A percentile compares a stretch with the other conserved stretches of the same genome.
phyloP scores from a whole-genome alignment of 2,888 invertebrate species.

The Pemphredon lugubris region DNA sequence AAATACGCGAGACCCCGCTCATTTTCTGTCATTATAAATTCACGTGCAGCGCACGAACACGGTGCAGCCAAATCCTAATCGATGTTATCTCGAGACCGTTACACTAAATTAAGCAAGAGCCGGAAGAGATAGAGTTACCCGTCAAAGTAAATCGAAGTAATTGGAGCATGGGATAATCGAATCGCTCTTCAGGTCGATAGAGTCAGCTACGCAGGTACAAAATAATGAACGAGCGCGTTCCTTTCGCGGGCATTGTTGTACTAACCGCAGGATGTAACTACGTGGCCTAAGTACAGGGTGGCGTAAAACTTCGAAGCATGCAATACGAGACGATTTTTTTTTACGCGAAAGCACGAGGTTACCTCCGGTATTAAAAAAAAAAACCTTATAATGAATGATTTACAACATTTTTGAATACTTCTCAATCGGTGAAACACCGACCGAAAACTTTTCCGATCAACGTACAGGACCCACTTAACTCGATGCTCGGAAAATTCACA shows the following conservation, averaged over 20 bases:
- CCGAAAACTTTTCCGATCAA: too few species aligned
- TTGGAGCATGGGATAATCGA: slow-evolving; percentile 45
- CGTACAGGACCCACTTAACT: too few species aligned
- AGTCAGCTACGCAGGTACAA: slow-evolving; percentile 16
- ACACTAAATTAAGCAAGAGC: slow-evolving; percentile 36
- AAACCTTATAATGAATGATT: too few species aligned
- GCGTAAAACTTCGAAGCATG: background rate
- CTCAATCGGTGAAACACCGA: too few species aligned
- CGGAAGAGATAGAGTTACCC: slow-evolving; percentile 36
- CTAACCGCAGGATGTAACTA: background rate
- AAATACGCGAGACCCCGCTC: too few species aligned
- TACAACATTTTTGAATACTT: too few species aligned
- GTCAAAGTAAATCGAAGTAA: slow-evolving; percentile 50
- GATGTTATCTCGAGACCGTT: slow-evolving; percentile 32
- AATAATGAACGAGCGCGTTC: slow-evolving; percentile 32
- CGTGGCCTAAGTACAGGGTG: background rate
- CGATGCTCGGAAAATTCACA: too few species aligned
- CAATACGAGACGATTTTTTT: too few species aligned
- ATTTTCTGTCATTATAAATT: background rate
- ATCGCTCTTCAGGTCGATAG: slow-evolving; percentile 16
- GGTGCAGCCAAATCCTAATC: slow-evolving; percentile 24
- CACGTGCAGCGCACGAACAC: background rate
- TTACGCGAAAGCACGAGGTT: too few species aligned
- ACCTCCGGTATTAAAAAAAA: too few species aligned
- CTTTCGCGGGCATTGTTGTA: slow-evolving; percentile 6